Evolutionary conservation across 2,888 invertebrate species (phyloP).

Genomic region (Tenodera sinensis): DNA sequence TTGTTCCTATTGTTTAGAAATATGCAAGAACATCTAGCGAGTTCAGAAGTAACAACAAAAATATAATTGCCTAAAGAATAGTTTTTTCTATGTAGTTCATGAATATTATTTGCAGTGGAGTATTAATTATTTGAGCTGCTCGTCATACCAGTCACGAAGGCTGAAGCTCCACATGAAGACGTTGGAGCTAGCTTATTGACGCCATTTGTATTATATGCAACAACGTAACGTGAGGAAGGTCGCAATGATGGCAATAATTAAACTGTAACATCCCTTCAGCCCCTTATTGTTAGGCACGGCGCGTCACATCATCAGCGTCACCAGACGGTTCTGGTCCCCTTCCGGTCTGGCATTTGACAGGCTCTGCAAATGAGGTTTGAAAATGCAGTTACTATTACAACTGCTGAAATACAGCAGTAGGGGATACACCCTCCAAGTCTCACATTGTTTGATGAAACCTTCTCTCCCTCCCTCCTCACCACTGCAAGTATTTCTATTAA

Average conservation of each 20-base stretch:
- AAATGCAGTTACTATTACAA: conserved; percentile 4
- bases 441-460: not conserved
- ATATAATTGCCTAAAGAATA: too few species aligned
- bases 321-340: not conserved
- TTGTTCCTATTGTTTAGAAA: too few species aligned
- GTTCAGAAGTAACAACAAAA: too few species aligned
- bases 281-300: not conserved
- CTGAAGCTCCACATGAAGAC: not conserved
- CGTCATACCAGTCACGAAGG: not conserved
- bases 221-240: not conserved
- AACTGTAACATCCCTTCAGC: not conserved
- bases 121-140: not conserved
- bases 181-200: not conserved
- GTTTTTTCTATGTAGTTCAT: too few species aligned
- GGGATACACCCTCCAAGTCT: not conserved
- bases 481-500: not conserved
- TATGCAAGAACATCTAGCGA: too few species aligned
- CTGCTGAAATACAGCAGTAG: not conserved
- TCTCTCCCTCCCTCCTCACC: not conserved
- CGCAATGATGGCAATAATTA: not conserved
- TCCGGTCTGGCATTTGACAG: not conserved
- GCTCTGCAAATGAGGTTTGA: not conserved
- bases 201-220: not conserved
- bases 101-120: not conserved
- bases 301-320: not conserved